These are phyloP conservation scores for Dasypus novemcinctus DNA, from an alignment of 2,113 vertebrate species.

Conservation along the genomic window DNA sequence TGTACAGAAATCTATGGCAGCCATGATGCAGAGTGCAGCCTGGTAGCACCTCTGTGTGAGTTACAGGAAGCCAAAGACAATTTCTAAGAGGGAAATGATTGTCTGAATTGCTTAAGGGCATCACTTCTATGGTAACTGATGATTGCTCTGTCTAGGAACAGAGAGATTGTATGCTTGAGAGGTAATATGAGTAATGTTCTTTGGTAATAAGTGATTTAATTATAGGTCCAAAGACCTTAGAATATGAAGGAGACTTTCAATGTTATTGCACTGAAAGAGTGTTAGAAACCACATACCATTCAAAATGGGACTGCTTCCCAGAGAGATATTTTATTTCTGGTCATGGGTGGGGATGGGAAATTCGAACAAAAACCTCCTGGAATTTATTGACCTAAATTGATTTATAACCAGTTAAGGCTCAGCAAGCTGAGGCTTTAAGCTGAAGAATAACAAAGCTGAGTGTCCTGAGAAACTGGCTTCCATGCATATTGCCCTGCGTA, in stretches of 20 bases:
- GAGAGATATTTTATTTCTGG: slow-evolving; percentile 38
- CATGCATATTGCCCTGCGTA: background rate
- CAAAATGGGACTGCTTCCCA: slow-evolving; percentile 27
- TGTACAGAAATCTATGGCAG: background rate
- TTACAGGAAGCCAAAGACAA: slow-evolving; percentile 30
- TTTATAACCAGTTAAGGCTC: background rate
- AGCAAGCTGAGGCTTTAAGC: background rate
- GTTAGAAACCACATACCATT: slow-evolving; percentile 30
- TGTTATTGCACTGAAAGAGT: background rate
- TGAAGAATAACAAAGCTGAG: background rate
- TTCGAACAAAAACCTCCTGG: background rate
- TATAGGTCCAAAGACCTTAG: slow-evolving; percentile 16
- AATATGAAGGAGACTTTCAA: slow-evolving; percentile 11
- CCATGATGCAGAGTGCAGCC: background rate
- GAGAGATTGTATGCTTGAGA: background rate
- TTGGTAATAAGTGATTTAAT: slow-evolving; percentile 49
- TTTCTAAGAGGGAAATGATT: slow-evolving; percentile 13
- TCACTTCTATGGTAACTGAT: slow-evolving; percentile 18
- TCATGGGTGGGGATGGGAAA: background rate
- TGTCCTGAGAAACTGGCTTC: background rate
- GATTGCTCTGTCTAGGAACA: slow-evolving; percentile 31
- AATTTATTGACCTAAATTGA: slow-evolving; percentile 39
- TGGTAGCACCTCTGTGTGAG: background rate
- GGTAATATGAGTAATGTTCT: background rate
- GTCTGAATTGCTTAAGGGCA: background rate